Percentiles rank a stretch among this genome's conserved stretches.
Conservation (phyloP, 2,797 vertebrate genomes). For the Mareca penelope region DNA sequence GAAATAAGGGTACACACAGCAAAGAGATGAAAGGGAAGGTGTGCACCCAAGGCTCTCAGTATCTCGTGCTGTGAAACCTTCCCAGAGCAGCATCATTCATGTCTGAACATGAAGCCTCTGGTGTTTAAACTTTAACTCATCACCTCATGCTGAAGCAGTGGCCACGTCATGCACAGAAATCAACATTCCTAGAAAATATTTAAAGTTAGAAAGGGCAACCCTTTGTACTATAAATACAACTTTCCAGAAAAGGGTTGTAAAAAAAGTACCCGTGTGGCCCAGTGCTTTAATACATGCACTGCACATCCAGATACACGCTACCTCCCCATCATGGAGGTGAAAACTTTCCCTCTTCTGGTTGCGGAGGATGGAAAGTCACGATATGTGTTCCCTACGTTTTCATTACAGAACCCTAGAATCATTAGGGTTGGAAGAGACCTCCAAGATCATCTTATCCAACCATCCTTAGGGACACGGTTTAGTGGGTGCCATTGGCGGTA, state of each 20-base stretch:
- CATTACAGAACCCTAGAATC: neutral
- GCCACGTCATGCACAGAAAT: neutral
- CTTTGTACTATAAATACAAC: neutral
- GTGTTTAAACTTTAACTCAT: neutral
- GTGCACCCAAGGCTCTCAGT: fast-evolving
- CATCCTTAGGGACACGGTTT: too few species aligned
- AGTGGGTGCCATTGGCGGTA: too few species aligned
- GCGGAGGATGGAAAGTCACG: neutral
- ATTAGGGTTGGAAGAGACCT: too few species aligned
- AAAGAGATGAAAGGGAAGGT: neutral
- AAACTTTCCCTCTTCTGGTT: neutral
- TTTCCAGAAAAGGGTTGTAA: neutral
- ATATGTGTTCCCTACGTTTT: neutral
- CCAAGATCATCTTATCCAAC: too few species aligned
- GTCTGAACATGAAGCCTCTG: neutral
- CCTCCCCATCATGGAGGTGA: neutral
- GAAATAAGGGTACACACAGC: neutral
- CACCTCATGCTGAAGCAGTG: neutral
- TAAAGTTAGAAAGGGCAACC: neutral
- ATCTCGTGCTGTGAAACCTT: neutral
- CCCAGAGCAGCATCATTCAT: neutral
- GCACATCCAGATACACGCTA: neutral
- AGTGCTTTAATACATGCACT: neutral
- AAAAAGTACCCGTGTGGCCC: fast-evolving
- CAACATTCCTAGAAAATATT: neutral